Evolutionary conservation across 2,797 vertebrate species (phyloP), one percentile per base, ranked within the genome.

Genomic region (Sarcophilus harrisii): DNA sequence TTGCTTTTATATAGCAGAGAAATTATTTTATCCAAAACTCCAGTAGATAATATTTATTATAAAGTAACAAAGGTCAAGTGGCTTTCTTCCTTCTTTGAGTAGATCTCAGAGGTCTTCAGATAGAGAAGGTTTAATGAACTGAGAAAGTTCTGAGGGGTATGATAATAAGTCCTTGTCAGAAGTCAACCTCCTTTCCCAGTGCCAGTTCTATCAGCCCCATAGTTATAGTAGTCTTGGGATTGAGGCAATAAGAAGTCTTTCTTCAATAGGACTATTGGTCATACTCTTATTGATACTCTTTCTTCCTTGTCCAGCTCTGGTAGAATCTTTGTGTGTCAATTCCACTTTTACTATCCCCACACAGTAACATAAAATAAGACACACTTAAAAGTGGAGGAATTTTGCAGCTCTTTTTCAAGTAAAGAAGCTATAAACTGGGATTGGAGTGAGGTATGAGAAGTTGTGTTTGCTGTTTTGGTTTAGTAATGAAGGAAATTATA

Each of bases 11-110:
- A 9, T 2, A 60, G 1, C 62, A 73, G 38, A 89, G 52, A 96
- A 92, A 59, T 95, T 94, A 91, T 89, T 95, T 93, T 96, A 95
- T 96, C 54, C 52, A 38, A 94, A 30, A 29, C 94, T 4, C 5
- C 58, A 81, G 38, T 32, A 90, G 92, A 94, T 81, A 57, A 21
- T 92, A 49, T 66, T 92, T 57, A 89, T 55, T 54, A 49, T 49
- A 90, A 93, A n/a, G n/a, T 55, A 32, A 30, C 18, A 73, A 57
- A 57, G 52, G 27, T 5, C 27, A 18, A 73, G 32, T 55, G 38
- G 4, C 30, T 57, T 24, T 2, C 1, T 58, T 90, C 45, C 11
- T 58, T 13, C 18, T 55, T 13, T 13, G 49, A 55, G 14, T 9
- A 38, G 62, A 38, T 73, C n/a, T 73, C 14, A 73, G 62, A 73